These are phyloP conservation scores for Craniophora ligustri DNA, from an alignment of 2,888 invertebrate genomes.

Conservation along the genomic window DNA sequence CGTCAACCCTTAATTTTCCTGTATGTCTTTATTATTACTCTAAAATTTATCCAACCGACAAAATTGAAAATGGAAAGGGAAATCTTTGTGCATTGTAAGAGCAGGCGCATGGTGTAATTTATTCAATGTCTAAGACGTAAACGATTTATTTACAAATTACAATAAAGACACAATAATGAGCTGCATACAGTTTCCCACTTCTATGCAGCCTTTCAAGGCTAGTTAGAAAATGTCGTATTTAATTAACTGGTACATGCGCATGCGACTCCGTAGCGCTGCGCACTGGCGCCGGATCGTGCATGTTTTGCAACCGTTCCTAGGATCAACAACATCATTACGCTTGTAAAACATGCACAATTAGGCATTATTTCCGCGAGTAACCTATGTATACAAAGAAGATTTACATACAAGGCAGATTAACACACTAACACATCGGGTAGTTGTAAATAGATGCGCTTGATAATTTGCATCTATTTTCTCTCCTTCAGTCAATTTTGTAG, in stretches of 20 bases:
- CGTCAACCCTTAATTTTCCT: no score
- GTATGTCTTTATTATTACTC: no score
- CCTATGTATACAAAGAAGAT: constrained; percentile 13
- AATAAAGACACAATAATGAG: constrained; percentile 9
- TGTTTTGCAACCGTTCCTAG: constrained; percentile 36
- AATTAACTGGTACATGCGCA: constrained; percentile 22
- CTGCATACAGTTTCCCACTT: constrained; percentile 14
- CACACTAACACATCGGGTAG: no score
- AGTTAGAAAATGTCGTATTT: constrained; percentile 34
- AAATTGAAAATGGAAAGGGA: not conserved
- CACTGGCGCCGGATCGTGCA: constrained; percentile 26
- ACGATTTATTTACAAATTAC: no score
- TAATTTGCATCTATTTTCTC: no score
- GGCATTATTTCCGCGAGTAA: constrained; percentile 31
- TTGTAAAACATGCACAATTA: constrained; percentile 45
- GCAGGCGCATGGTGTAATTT: no score
- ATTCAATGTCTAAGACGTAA: no score
- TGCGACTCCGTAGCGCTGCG: constrained; percentile 20
- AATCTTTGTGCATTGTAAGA: no score
- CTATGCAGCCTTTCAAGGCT: constrained; percentile 17
- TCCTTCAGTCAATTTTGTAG: no score
- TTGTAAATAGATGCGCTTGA: no score
- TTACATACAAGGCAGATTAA: constrained; percentile 11
- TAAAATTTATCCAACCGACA: not conserved
- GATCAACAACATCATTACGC: constrained; percentile 42